Percentiles rank a stretch among this genome's conserved stretches.
Evolutionary conservation across 2,888 invertebrate genomes (phyloP).

Genomic region (Neoaliturus tenellus): DNA sequence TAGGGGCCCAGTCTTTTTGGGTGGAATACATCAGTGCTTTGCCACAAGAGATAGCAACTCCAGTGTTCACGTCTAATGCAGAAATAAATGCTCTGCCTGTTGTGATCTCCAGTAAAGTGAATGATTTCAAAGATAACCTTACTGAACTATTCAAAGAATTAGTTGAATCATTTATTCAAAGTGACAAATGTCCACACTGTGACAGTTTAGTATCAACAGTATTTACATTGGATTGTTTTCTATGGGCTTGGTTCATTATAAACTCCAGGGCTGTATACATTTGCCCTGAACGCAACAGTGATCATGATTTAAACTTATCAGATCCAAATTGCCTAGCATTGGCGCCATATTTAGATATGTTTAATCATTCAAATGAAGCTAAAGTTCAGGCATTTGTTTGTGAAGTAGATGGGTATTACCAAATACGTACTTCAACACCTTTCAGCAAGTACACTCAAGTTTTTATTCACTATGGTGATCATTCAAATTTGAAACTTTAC

Average conservation of each 20-base stretch:
- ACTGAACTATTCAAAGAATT: constrained; percentile 1
- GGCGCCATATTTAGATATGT: constrained; percentile 92
- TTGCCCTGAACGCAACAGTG: constrained; percentile 64
- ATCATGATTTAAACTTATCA: constrained; percentile 62
- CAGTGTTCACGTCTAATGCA: constrained; percentile 75
- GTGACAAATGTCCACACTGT: constrained; percentile 71
- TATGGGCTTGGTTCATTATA: constrained; percentile 83
- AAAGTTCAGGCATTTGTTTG: constrained; percentile 74
- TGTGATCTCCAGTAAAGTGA: constrained; percentile 1
- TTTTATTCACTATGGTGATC: constrained; percentile 92
- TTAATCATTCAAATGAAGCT: constrained; percentile 82
- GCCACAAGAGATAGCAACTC: constrained; percentile 80
- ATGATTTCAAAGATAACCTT: constrained; percentile 6
- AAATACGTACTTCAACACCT: constrained; percentile 74
- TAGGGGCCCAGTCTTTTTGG: constrained; percentile 76
- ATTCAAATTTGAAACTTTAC: constrained; percentile 87
- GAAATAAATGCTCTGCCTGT: constrained; percentile 33
- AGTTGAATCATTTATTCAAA: constrained; percentile 19
- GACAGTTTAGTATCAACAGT: constrained; percentile 72
- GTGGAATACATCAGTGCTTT: constrained; percentile 81
- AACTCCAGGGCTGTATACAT: constrained; percentile 89
- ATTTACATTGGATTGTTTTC: constrained; percentile 77
- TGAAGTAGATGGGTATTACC: constrained; percentile 73
- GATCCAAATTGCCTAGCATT: constrained; percentile 77
- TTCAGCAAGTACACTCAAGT: constrained; percentile 83